Conservation (phyloP, 2,113 vertebrate genomes). For the Lophochroa leadbeateri region DNA sequence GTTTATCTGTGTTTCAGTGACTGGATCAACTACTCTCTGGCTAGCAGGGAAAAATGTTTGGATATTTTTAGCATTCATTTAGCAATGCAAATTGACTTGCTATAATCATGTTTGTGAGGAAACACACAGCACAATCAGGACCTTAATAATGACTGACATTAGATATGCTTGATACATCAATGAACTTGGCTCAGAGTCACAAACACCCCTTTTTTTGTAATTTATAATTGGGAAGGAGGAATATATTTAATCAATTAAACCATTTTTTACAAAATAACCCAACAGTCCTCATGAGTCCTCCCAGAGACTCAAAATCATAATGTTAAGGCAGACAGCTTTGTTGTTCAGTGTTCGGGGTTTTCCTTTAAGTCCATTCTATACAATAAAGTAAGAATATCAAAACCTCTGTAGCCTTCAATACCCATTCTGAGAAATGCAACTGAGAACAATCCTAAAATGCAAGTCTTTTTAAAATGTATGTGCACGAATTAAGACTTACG, state of each 20-base stretch:
- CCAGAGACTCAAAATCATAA: not conserved
- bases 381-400: not conserved
- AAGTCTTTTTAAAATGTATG: not conserved
- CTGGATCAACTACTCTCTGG: slow-evolving; percentile 8
- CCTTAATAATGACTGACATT: not conserved
- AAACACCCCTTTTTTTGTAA: not conserved
- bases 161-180: slow-evolving; percentile 5
- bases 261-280: not conserved
- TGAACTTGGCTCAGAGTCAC: not conserved
- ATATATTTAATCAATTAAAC: not conserved
- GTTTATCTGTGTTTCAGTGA: slow-evolving; percentile 1
- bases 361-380: not conserved
- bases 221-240: slow-evolving; percentile 21
- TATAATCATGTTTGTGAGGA: slow-evolving; percentile 38
- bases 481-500: not conserved
- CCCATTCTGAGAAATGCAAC: not conserved
- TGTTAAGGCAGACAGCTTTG: not conserved
- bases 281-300: not conserved
- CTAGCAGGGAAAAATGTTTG: not conserved
- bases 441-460: not conserved
- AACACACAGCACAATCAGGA: not conserved
- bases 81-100: slow-evolving; percentile 28
- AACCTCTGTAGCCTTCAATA: not conserved
- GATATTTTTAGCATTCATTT: slow-evolving; percentile 35
- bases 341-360: not conserved